These are phyloP conservation scores for Panorpa germanica DNA, from an alignment of 2,888 invertebrate species.

Conservation along the genomic window DNA sequence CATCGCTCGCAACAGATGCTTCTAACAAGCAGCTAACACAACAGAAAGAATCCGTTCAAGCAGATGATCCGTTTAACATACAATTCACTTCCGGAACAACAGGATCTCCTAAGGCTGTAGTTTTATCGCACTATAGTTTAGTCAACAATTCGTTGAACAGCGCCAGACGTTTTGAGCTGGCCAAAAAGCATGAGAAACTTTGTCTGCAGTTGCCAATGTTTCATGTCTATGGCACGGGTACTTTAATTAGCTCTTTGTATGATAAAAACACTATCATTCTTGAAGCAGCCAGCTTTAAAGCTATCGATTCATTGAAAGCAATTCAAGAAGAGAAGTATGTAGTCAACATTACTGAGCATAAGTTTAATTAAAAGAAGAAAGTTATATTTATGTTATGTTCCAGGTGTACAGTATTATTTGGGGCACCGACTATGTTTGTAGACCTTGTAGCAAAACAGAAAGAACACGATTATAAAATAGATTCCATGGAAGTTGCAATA, in stretches of 20 bases:
- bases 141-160: constrained; percentile 60
- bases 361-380: too few species aligned
- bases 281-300: constrained; percentile 33
- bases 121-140: constrained; percentile 51
- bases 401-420: constrained; percentile 52
- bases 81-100: constrained; percentile 59
- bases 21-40: constrained; percentile 11
- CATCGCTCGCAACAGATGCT: constrained; percentile 17
- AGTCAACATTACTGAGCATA: too few species aligned
- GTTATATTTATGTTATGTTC: too few species aligned
- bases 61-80: constrained; percentile 55
- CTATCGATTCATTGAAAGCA: constrained; percentile 38
- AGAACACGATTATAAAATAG: constrained; percentile 25
- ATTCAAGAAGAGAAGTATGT: constrained; percentile 45
- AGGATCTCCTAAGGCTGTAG: constrained; percentile 53
- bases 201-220: constrained; percentile 58
- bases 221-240: constrained; percentile 60
- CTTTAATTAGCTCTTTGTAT: too few species aligned
- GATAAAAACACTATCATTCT: too few species aligned
- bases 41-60: constrained; percentile 34
- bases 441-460: constrained; percentile 41
- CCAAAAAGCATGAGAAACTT: constrained; percentile 23
- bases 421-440: constrained; percentile 77
- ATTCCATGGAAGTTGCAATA: constrained; percentile 31
- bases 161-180: constrained; percentile 30